Percentiles rank a stretch among this genome's conserved stretches.
Evolutionary conservation across 1,140 invertebrate species (phyloP).

Genomic region (Drosophila punjabiensis): DNA sequence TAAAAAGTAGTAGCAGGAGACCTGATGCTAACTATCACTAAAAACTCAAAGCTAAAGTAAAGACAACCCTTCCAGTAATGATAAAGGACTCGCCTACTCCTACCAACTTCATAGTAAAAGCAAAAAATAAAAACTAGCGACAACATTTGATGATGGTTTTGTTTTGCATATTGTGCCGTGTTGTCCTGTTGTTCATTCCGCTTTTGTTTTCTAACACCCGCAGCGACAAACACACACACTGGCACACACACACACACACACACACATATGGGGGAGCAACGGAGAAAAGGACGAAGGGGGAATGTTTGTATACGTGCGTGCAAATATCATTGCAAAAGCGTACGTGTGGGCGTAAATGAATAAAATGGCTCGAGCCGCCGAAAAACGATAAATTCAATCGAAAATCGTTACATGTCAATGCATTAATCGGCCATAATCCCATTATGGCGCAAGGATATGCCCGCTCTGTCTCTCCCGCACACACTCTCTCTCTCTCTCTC

Average conservation of each 20-base stretch:
- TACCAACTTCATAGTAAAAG: not conserved
- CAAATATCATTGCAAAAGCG: constrained; percentile 73
- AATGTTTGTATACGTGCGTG: constrained; percentile 57
- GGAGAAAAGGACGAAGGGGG: not conserved
- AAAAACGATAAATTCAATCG: constrained; percentile 85
- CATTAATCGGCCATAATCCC: constrained; percentile 85
- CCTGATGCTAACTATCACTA: not conserved
- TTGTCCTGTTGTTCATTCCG: constrained; percentile 58
- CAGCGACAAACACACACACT: constrained; percentile 56
- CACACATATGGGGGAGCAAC: constrained; percentile 8
- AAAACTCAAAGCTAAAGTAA: not conserved
- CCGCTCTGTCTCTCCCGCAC: constrained; percentile 17
- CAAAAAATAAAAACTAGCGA: constrained; percentile 39
- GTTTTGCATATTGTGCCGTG: constrained; percentile 73
- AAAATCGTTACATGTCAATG: constrained; percentile 85
- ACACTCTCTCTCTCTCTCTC: not conserved
- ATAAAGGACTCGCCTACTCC: constrained; percentile 4
- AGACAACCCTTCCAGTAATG: constrained; percentile 1
- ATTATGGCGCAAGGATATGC: constrained; percentile 84
- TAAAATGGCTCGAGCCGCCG: constrained; percentile 80
- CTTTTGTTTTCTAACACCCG: constrained; percentile 83
- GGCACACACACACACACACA: constrained; percentile 20
- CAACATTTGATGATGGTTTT: constrained; percentile 68
- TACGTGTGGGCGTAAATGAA: constrained; percentile 82
- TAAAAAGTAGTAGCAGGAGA: accelerated